Evolutionary conservation across 2,797 vertebrate genomes (phyloP).

Genomic region (Pipistrellus nathusii): DNA sequence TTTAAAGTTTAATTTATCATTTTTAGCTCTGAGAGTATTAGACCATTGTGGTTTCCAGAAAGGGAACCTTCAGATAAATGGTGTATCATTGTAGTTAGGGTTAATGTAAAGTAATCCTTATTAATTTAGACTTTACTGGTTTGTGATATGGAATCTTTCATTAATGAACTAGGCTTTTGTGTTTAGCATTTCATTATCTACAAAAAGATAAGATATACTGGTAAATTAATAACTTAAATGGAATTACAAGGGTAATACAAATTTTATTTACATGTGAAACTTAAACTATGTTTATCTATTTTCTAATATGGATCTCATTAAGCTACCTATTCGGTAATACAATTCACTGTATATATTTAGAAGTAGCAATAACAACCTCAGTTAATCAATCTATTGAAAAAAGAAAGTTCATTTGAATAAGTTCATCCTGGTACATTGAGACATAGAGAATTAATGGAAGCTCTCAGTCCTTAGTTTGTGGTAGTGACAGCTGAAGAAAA

Average conservation of each 20-base stretch:
- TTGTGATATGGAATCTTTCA: not conserved
- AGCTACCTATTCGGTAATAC: slow-evolving; percentile 4
- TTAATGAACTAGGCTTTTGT: slow-evolving; percentile 35
- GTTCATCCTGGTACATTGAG: not conserved
- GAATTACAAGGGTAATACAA: not conserved
- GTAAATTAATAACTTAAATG: slow-evolving; percentile 51
- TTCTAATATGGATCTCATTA: slow-evolving; percentile 44
- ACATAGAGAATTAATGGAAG: not conserved
- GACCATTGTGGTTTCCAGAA: slow-evolving; percentile 42
- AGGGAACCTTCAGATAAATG: slow-evolving; percentile 19
- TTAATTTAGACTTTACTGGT: slow-evolving; percentile 29
- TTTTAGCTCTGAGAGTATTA: slow-evolving; percentile 46
- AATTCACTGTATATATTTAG: slow-evolving; percentile 50
- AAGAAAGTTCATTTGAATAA: slow-evolving; percentile 49
- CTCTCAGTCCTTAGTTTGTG: not conserved
- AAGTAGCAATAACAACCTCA: not conserved
- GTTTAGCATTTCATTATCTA: slow-evolving; percentile 40
- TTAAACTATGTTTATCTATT: not conserved
- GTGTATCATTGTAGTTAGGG: slow-evolving; percentile 23
- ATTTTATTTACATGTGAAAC: slow-evolving; percentile 46
- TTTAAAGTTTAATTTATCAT: slow-evolving; percentile 50
- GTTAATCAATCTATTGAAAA: slow-evolving; percentile 1
- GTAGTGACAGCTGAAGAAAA: not conserved
- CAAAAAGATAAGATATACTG: slow-evolving; percentile 15
- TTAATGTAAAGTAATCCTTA: slow-evolving; percentile 54